Evolutionary conservation across 1,140 invertebrate species (phyloP), one percentile per base, ranked within the genome.

Genomic region (Dendroctonus valens): DNA sequence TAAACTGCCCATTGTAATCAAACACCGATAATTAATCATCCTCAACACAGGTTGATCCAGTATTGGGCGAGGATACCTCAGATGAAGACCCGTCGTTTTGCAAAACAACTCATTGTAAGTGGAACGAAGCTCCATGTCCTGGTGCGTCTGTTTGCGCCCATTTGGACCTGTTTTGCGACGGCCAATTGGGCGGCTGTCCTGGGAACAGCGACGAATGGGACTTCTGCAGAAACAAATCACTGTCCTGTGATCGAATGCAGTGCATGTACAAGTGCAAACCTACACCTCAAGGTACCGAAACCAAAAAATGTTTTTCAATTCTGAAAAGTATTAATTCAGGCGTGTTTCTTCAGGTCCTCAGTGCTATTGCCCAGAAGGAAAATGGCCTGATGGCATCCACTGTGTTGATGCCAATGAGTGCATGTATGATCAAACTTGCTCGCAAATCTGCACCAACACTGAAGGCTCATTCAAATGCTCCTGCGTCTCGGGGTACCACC

Each of bases 321-420:
- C 5, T 7, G 42, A 0, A 26, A 7, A 4, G 0, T 49, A 26
- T 6, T 14, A 15, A 8, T 15, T 52, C 9, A 46, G 4, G 9
- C 41, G n/a, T 54, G 2, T 9, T 38, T 41, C 14, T 41, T 37
- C 63, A 41, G 72, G 90, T 0, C 81, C 86, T 8, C 81, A 86
- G 50, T 96, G 93, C 80, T 90, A 83, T 75, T 92, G 91, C 79
- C 83, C 84, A 8, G 76, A 81, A 41, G 92, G 92, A 38, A 86
- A 90, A 78, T 85, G 89, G 72, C 83, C 85, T 2, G 82, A 85
- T 63, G 86, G 82, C 39, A 84, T 81, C 41, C 79, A 79, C 49
- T 91, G 90, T 73, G 77, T 85, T 42, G 91, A 92, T 80, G 83
- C 86, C 41, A 83, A 92, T 78, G 90, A 92, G 78, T 93, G 92